Evolutionary conservation across 92 coral and sea anemone species (phyloP).

Genomic region (Micromussa lordhowensis): DNA sequence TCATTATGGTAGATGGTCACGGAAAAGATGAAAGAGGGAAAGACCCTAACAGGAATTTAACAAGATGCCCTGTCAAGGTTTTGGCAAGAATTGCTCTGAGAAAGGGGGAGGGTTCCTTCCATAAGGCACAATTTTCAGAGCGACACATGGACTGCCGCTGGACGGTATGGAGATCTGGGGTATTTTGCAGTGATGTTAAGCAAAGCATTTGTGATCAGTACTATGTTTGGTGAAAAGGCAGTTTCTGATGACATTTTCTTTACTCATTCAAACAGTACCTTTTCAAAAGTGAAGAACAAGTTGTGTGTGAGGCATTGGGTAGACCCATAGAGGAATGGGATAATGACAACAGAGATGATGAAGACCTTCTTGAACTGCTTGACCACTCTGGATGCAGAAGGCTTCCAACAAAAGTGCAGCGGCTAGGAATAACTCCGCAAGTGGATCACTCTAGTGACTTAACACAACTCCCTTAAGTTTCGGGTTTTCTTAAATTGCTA

Average conservation of each 20-base stretch:
- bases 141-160: constrained; percentile 57
- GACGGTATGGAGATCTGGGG: constrained; percentile 29
- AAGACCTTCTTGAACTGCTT: constrained; percentile 17
- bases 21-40: constrained; percentile 41
- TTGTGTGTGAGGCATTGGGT: constrained; percentile 52
- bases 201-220: constrained; percentile 47
- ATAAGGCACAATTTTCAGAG: constrained; percentile 66
- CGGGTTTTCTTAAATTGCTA: too few species aligned
- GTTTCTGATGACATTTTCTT: constrained; percentile 51
- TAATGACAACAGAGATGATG: constrained; percentile 44
- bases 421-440: too few species aligned
- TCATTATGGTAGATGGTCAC: constrained; percentile 59
- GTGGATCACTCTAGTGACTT: too few species aligned
- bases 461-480: too few species aligned
- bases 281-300: constrained; percentile 47
- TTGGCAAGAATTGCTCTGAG: constrained; percentile 61
- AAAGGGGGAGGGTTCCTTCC: constrained; percentile 65
- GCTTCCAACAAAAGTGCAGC: too few species aligned
- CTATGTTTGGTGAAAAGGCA: constrained; percentile 54
- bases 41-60: too few species aligned
- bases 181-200: constrained; percentile 52
- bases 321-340: constrained; percentile 41
- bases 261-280: constrained; percentile 54
- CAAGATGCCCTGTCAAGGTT: constrained; percentile 51
- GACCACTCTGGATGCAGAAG: too few species aligned